These are phyloP conservation scores for Trypoxylon attenuatum DNA, from an alignment of 2,888 invertebrate species.

Conservation along the genomic window DNA sequence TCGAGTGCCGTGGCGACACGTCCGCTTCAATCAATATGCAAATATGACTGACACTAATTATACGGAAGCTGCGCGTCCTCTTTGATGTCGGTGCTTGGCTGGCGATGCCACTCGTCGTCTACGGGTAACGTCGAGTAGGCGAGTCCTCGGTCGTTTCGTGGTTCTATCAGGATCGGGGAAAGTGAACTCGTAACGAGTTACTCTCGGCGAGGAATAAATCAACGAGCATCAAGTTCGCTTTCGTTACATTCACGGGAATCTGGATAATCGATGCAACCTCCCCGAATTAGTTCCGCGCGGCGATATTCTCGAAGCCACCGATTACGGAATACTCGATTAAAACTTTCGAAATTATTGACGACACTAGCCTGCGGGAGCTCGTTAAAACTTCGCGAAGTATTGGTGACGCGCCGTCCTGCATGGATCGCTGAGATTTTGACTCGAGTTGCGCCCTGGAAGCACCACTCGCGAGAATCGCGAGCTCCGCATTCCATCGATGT, in stretches of 20 bases:
- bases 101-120: constrained; percentile 22
- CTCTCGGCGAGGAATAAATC: constrained; percentile 54
- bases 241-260: constrained; percentile 50
- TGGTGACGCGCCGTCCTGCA: constrained; percentile 10
- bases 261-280: constrained; percentile 38
- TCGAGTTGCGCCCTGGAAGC: neutral
- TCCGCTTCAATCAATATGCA: constrained; percentile 73
- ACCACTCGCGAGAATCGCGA: neutral
- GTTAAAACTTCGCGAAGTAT: constrained; percentile 26
- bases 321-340: constrained; percentile 43
- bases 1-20: constrained; percentile 63
- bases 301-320: constrained; percentile 30
- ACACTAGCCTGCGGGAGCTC: constrained; percentile 30
- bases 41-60: constrained; percentile 73
- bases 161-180: constrained; percentile 52
- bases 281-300: constrained; percentile 32
- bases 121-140: constrained; percentile 30
- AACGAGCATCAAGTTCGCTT: constrained; percentile 53
- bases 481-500: neutral
- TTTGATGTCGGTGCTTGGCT: constrained; percentile 67
- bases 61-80: constrained; percentile 71
- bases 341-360: constrained; percentile 42
- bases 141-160: constrained; percentile 53
- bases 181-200: constrained; percentile 56
- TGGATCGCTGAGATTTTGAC: neutral